Evolutionary conservation across 2,113 vertebrate species (phyloP), one percentile per base, ranked within the genome.

Genomic region (Sylvia atricapilla): DNA sequence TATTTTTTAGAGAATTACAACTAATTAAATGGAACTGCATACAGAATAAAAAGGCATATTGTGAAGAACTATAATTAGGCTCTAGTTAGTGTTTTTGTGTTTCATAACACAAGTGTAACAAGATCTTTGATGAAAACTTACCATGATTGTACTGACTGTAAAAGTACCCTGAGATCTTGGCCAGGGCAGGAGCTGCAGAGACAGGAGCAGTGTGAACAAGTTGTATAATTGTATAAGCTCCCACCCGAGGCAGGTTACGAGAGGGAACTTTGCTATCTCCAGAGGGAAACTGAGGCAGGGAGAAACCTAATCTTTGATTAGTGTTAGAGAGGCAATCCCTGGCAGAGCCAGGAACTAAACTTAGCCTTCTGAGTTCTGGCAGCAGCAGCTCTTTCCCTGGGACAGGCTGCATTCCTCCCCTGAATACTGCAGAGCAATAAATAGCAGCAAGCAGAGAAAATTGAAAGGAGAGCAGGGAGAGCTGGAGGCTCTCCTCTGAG

Each of bases 331-430:
- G 90, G 35, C 0, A 11, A 87, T 89, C 89, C 39, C 58, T 60
- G 63, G 73, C 82, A 63, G 73, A 67, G 49, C 31, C 83, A 60
- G 15, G 49, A 86, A 78, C 75, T 83, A 72, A 91, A 74, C 69
- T 93, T 82, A 93, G 72, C 46, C 68, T 23, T 41, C 63, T 0
- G 10, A 46, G 69, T 75, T 69, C 24, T 68, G 21, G 62, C 28
- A 0, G 62, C 50, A 59, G 82, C 74, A 74, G 76, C 79, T 44
- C 53, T 68, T 70, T 59, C 41, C 82, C 80, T 0, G 11, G 83
- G 94, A 92, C 92, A 78, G 93, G 69, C 95, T 75, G 86, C 96
- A 94, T 96, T 96, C 95, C 89, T 90, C 69, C 33, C 37, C 52
- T 1, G 5, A 75, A 78, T 68, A 59, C 35, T 2, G 1, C 59